These are phyloP conservation scores for Spea bombifrons DNA, from an alignment of 2,113 vertebrate species.

Conservation along the genomic window DNA sequence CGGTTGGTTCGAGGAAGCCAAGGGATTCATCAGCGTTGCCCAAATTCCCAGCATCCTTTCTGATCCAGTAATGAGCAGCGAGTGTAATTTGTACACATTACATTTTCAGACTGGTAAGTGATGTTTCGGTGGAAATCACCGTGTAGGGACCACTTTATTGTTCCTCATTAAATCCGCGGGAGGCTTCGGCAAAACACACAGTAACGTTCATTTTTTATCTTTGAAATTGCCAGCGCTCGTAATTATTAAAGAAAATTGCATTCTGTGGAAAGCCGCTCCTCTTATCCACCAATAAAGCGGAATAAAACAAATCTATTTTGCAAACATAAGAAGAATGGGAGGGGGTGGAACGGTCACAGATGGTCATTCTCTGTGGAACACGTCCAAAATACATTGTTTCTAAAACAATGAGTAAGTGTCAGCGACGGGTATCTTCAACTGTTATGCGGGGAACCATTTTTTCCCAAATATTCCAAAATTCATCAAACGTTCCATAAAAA, in stretches of 20 bases:
- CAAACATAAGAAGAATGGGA: background rate
- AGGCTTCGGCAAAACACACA: slow-evolving; percentile 55
- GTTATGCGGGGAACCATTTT: no score
- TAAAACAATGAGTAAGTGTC: no score
- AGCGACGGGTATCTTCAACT: no score
- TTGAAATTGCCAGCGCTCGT: slow-evolving; percentile 52
- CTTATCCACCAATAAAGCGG: slow-evolving; percentile 57
- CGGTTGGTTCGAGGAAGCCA: no score
- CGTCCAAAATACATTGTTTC: no score
- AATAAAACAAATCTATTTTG: background rate
- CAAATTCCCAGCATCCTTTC: background rate
- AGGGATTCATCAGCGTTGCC: background rate
- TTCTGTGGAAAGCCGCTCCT: slow-evolving; percentile 54
- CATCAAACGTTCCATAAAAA: no score
- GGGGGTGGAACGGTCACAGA: background rate
- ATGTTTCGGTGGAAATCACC: background rate
- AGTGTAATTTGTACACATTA: background rate
- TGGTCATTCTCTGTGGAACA: background rate
- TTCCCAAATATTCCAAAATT: no score
- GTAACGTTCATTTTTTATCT: slow-evolving; percentile 29
- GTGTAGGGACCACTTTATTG: slow-evolving; percentile 54
- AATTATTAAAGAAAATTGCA: slow-evolving; percentile 58
- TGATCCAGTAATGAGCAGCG: background rate
- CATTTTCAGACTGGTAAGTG: background rate
- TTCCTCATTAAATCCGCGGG: slow-evolving; percentile 61